Evolutionary conservation across 1,140 invertebrate species (phyloP), one percentile per base, ranked within the genome.

Genomic region (Drosophila takahashii): DNA sequence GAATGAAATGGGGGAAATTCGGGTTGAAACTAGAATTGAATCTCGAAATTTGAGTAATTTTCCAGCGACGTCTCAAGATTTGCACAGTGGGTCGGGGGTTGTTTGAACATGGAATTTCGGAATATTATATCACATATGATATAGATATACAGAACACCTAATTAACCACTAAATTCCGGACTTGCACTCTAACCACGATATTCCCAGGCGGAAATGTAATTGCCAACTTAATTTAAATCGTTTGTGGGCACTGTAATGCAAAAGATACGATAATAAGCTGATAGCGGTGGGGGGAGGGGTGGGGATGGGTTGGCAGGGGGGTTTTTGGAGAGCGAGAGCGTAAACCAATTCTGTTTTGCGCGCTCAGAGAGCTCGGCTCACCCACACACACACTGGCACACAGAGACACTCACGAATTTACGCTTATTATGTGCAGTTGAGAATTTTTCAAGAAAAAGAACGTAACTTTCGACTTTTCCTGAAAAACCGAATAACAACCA

Each of bases 401-500:
- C 54, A 65, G 37, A 4, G 37, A 29, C 76, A 64, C 57, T 34
- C 65, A 78, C 65, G 59, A 78, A 84, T 70, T 69, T 72, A 84
- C 80, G 80, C 70, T 85, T 84, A 84, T 84, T 84, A 84, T 84
- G 76, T 83, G 66, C 58, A 54, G 65, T 39, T 84, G 79, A 84
- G 81, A 84, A 84, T 84, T 75, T 83, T 84, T 79, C 52, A 84
- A 79, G 70, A 81, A 78, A 79, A 72, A 67, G 18, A 71, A 85
- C 44, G 41, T 27, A 58, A 61, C 56, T 10, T 13, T 27, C 47
- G 18, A 72, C 60, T 36, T 83, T 45, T 44, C 56, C 47, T 15
- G 16, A 50, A 67, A 67, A 39, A 59, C 48, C 34, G 18, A 52
- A 42, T 22, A 53, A 61, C 45, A 29, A 29, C 44, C 27, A 54